Percentiles rank a stretch among this genome's conserved stretches.
phyloP scores from a whole-genome alignment of 2,113 vertebrate genomes.

The Odocoileus hemionus region DNA sequence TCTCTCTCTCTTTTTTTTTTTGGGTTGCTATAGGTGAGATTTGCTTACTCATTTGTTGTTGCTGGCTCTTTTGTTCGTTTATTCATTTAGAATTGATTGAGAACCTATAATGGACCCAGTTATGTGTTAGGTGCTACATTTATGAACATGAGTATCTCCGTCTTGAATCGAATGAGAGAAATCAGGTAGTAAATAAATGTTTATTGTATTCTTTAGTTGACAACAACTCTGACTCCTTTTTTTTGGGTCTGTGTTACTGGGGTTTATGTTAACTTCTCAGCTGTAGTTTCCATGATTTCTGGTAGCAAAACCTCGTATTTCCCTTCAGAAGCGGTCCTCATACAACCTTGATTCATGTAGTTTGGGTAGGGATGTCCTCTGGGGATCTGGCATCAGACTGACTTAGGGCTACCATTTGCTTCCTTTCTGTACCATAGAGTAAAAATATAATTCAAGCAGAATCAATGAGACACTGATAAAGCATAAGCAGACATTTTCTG shows the following conservation, averaged over 20 bases:
- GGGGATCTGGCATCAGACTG: neutral
- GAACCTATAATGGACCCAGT: neutral
- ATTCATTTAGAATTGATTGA: neutral
- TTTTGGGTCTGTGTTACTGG: neutral
- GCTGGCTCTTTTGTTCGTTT: neutral
- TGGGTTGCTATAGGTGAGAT: neutral
- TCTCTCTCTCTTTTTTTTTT: neutral
- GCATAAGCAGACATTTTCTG: neutral
- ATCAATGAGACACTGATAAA: neutral
- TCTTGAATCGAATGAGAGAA: neutral
- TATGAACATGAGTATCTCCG: neutral
- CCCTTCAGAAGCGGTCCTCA: neutral
- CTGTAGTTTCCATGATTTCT: neutral
- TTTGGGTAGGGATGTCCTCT: neutral
- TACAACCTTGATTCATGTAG: neutral
- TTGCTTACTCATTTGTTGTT: neutral
- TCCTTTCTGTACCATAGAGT: neutral
- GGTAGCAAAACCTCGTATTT: neutral
- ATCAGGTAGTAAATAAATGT: neutral
- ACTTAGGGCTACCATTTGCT: neutral
- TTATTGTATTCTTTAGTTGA: neutral
- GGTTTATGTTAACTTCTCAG: neutral
- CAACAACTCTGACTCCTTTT: neutral
- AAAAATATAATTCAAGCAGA: neutral
- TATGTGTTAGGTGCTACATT: neutral